These are phyloP conservation scores for Colaptes auratus DNA, from an alignment of 2,113 vertebrate species.

Conservation along the genomic window DNA sequence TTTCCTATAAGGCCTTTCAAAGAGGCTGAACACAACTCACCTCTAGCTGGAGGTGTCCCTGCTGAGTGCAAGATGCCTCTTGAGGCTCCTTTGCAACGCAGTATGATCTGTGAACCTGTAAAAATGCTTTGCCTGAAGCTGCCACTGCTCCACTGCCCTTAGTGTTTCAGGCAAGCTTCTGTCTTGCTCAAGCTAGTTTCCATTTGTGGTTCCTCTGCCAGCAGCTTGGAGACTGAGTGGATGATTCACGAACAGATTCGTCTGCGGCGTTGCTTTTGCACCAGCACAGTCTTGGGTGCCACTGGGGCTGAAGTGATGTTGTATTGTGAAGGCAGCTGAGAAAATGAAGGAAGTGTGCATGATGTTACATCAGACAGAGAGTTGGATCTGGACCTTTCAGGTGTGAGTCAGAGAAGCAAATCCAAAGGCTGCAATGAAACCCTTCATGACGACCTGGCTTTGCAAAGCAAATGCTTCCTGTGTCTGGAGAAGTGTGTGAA, in stretches of 20 bases:
- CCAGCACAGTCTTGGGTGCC: not conserved
- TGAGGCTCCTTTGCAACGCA: too few relatives aligned
- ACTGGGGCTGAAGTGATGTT: not conserved
- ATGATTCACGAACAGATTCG: not conserved
- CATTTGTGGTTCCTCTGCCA: not conserved
- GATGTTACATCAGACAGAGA: not conserved
- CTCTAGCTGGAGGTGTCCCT: too few relatives aligned
- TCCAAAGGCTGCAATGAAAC: not conserved
- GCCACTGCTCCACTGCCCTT: not conserved
- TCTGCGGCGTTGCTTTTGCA: not conserved
- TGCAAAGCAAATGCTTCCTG: not conserved
- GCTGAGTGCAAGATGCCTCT: too few relatives aligned
- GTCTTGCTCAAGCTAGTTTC: not conserved
- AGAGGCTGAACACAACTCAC: rapidly evolving
- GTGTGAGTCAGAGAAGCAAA: not conserved
- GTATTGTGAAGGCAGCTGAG: not conserved
- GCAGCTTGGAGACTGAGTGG: not conserved
- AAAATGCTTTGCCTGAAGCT: not conserved
- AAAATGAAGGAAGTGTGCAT: not conserved
- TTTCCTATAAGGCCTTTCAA: too few relatives aligned
- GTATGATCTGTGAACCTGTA: too few relatives aligned
- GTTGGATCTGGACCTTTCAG: not conserved
- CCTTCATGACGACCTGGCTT: not conserved
- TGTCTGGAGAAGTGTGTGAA: not conserved
- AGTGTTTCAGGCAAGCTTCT: not conserved